Conservation (phyloP, 2,113 vertebrate genomes). For the Tretioscincus oriximinensis region DNA sequence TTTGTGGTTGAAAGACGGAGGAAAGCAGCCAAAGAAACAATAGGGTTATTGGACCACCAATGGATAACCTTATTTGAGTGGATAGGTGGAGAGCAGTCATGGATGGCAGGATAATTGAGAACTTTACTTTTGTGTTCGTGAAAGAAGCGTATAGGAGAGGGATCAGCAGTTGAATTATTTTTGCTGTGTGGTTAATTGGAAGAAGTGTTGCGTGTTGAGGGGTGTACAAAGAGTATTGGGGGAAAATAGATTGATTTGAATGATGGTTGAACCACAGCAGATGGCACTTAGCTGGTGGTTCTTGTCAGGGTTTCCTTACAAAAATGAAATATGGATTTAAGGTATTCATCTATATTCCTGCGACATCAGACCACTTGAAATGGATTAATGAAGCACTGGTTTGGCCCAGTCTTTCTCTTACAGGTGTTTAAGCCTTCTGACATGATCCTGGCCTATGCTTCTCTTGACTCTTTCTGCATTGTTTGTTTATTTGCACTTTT, state of each 20-base stretch:
- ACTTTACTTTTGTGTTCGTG: constrained; percentile 6
- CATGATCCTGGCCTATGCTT: neutral
- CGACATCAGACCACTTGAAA: neutral
- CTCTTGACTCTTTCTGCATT: too few species aligned
- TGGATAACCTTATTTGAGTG: neutral
- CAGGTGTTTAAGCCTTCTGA: neutral
- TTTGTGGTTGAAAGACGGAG: neutral
- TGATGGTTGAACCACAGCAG: neutral
- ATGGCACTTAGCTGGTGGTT: neutral
- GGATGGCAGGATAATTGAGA: constrained; percentile 7
- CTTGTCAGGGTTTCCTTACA: neutral
- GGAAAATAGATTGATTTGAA: neutral
- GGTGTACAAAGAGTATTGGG: neutral
- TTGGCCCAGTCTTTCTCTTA: neutral
- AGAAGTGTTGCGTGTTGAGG: constrained; percentile 1
- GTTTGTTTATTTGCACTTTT: too few species aligned
- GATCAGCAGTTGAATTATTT: neutral
- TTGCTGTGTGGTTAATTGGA: constrained; percentile 7
- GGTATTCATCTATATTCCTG: neutral
- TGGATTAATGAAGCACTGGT: neutral
- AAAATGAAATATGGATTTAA: neutral
- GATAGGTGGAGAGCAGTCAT: neutral
- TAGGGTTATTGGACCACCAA: neutral
- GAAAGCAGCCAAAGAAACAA: neutral
- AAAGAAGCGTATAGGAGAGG: neutral